Conservation (phyloP, 2,888 invertebrate genomes). For the Hypselothyrea guttata region DNA sequence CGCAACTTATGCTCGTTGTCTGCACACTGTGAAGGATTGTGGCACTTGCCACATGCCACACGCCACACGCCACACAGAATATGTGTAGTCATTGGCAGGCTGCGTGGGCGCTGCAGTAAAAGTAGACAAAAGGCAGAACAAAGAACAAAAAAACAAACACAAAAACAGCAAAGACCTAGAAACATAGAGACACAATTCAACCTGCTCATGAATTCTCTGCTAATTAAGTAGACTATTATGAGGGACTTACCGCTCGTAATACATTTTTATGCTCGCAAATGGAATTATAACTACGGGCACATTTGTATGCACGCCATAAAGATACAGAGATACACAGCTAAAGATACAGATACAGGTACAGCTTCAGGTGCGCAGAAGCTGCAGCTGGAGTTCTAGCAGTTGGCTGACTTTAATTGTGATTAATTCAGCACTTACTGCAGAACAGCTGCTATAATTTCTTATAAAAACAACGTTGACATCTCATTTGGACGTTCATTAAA, state of each 20-base stretch:
- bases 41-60: conserved; percentile 27
- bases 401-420: conserved; percentile 16
- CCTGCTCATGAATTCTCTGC: conserved; percentile 42
- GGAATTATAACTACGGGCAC: conserved; percentile 51
- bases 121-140: conserved; percentile 18
- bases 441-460: conserved; percentile 26
- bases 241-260: conserved; percentile 51
- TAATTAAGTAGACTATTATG: conserved; percentile 60
- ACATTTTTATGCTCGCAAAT: conserved; percentile 56
- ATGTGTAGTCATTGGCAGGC: conserved; percentile 15
- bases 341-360: conserved; percentile 3
- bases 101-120: neutral
- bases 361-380: conserved; percentile 7
- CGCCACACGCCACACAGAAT: conserved; percentile 12
- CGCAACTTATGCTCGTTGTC: conserved; percentile 22
- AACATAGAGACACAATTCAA: conserved; percentile 9
- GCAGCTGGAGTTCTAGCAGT: neutral
- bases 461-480: conserved; percentile 31
- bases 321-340: conserved; percentile 1
- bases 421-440: conserved; percentile 19
- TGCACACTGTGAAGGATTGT: conserved; percentile 19
- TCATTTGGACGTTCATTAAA: conserved; percentile 53
- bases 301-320: conserved; percentile 1
- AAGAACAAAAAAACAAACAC: no score
- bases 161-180: no score